Evolutionary conservation across 2,888 invertebrate species (phyloP).

Genomic region (Calephelis perditalis): DNA sequence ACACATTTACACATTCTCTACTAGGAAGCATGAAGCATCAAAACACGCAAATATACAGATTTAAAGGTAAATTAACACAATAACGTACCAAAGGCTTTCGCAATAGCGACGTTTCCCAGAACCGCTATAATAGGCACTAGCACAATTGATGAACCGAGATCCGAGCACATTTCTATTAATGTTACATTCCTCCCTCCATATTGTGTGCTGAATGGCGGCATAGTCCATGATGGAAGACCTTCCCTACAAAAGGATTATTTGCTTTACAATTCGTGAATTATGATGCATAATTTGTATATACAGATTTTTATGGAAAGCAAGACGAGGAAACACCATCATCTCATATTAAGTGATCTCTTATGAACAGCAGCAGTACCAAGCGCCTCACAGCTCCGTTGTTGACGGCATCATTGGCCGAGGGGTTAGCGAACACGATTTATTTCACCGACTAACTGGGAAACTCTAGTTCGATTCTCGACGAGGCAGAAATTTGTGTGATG

Average conservation of each 20-base stretch:
- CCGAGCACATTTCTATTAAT: slow-evolving; percentile 85
- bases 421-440: too few relatives aligned
- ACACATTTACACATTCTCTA: too few relatives aligned
- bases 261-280: slow-evolving; percentile 2
- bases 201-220: slow-evolving; percentile 85
- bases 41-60: neutral
- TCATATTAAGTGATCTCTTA: too few relatives aligned
- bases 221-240: slow-evolving; percentile 83
- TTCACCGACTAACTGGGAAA: too few relatives aligned
- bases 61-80: slow-evolving; percentile 6
- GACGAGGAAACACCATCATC: too few relatives aligned
- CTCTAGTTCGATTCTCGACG: too few relatives aligned
- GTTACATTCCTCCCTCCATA: slow-evolving; percentile 76
- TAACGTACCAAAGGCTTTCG: slow-evolving; percentile 92
- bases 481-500: too few relatives aligned
- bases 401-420: too few relatives aligned
- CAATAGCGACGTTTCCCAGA: slow-evolving; percentile 95
- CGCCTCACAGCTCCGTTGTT: too few relatives aligned
- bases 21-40: too few relatives aligned
- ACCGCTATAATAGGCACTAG: slow-evolving; percentile 94
- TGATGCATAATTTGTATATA: neutral
- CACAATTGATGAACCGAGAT: slow-evolving; percentile 90
- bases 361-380: too few relatives aligned
- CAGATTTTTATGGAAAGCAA: too few relatives aligned
- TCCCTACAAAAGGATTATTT: slow-evolving; percentile 58